Percentiles rank a stretch among this genome's conserved stretches.
phyloP scores from a whole-genome alignment of 2,113 vertebrate species.

The Nanorana parkeri region DNA sequence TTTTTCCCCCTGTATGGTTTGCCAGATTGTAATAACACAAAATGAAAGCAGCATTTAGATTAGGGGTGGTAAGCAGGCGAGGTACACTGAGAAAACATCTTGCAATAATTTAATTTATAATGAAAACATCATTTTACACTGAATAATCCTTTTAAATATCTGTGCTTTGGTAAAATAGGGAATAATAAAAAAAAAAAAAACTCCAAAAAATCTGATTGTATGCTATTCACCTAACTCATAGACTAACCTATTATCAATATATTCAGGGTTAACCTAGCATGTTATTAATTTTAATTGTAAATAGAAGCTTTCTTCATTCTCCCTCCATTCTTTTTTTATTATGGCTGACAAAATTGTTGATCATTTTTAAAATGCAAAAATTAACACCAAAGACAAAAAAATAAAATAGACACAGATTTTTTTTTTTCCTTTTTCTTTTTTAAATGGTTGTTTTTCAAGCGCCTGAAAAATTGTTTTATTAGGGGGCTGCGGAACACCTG shows the following conservation, averaged over 20 bases:
- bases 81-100: constrained; percentile 5
- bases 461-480: constrained; percentile 99
- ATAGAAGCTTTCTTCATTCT: constrained; percentile 13
- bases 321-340: constrained; percentile 48
- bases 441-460: constrained; percentile 93
- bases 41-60: constrained; percentile 27
- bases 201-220: not conserved
- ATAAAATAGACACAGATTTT: constrained; percentile 69
- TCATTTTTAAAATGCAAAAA: constrained; percentile 74
- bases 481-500: constrained; percentile 98
- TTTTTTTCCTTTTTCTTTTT: constrained; percentile 2
- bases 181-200: not conserved
- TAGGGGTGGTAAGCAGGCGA: constrained; percentile 2
- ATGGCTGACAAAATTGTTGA: constrained; percentile 67
- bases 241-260: constrained; percentile 35
- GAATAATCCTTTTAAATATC: constrained; percentile 38
- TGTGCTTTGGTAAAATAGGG: constrained; percentile 11
- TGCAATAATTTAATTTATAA: constrained; percentile 20
- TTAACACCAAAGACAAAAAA: constrained; percentile 70
- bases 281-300: constrained; percentile 51
- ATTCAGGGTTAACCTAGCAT: constrained; percentile 39
- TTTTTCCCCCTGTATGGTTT: not conserved
- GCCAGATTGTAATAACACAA: constrained; percentile 25
- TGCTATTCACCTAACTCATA: constrained; percentile 31
- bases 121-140: constrained; percentile 37